Conservation (phyloP, 2,113 vertebrate genomes). For the Elephas maximus region DNA sequence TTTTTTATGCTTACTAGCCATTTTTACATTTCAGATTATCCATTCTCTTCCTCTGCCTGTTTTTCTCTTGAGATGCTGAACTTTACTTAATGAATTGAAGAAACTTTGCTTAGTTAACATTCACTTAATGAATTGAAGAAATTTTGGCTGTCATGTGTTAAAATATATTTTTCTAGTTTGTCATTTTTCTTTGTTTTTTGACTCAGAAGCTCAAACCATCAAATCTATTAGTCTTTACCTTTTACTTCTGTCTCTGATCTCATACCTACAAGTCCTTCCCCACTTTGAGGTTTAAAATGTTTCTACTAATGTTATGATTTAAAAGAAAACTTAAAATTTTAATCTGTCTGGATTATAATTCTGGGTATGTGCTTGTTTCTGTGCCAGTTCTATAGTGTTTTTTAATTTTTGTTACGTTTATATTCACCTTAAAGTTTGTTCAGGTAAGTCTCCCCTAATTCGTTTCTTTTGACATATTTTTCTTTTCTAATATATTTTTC, state of each 20-base stretch:
- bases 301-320: not conserved
- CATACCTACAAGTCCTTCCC: not conserved
- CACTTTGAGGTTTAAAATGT: not conserved
- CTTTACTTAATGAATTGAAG: not conserved
- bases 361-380: not conserved
- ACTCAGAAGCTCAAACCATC: not conserved
- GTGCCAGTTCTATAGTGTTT: not conserved
- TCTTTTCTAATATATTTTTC: not conserved
- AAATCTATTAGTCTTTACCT: not conserved
- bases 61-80: not conserved
- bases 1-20: not conserved
- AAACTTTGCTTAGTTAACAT: not conserved
- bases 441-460: not conserved
- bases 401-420: not conserved
- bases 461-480: not conserved
- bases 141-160: conserved; percentile 3
- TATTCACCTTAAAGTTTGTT: conserved; percentile 13
- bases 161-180: not conserved
- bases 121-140: not conserved
- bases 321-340: not conserved
- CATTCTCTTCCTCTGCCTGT: not conserved
- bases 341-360: conserved; percentile 10
- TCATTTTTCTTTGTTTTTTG: not conserved
- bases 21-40: not conserved
- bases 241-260: not conserved